Base-by-base conservation (phyloP, 2,797 vertebrate genomes). In the Miichthys miiuy region DNA sequence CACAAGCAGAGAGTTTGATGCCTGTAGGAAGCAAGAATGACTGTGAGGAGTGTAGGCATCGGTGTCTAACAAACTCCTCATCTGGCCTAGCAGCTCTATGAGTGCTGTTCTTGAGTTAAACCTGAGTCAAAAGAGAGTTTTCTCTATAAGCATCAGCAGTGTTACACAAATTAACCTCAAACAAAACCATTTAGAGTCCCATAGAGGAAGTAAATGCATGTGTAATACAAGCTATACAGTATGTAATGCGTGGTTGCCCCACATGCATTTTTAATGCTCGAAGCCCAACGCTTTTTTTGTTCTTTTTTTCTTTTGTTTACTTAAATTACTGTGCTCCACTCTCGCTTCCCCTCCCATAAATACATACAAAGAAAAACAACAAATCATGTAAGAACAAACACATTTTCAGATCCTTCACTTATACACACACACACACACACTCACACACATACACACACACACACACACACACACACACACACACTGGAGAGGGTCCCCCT, bases 1-100 rank as follows among this genome's bases (percentile, higher is more conserved):
- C 66, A 57, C 58, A 77, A 63, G 68, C 71, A 16, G 56, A 75
- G 50, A 41, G 63, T 83, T 79, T 75, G 74, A 78, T 68, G 64
- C 48, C 72, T 58, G 77, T n/a, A 48, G 55, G 67, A 83, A 42
- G 48, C 38, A 51, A 18, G 3, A 46, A 17, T 13, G 23, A 61
- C 77, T 61, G 60, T 21, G 21, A 61, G 68, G 64, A 18, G 58
- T 66, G 47, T 18, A 41, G 73, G 68, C 51, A 54, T 65, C 50
- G 62, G 48, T 58, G 55, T 41, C 63, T 72, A 62, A 34, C 50
- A 72, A 50, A 67, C 68, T 82, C 42, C 38, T 58, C 25, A 74
- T 79, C 68, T 55, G 34, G 48, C 12, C 61, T n/a, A 21, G 30
- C 67, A 57, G 51, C 58, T 80, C 69, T 46, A 57, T 10, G 9